phyloP scores from a whole-genome alignment of 1,140 invertebrate species.

The Sitophilus oryzae region DNA sequence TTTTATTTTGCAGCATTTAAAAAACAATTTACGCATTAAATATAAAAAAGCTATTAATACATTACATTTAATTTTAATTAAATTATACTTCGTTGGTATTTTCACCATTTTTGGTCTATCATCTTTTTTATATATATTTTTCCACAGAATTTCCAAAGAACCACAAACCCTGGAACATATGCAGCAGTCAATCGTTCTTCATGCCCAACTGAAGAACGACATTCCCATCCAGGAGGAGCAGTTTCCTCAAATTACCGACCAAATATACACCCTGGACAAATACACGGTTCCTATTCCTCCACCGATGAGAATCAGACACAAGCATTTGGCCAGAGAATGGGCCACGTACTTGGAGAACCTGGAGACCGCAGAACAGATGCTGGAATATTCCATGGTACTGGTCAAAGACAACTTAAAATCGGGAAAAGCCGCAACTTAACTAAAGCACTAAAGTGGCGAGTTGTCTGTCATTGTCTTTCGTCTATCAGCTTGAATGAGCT shows the following conservation, averaged over 20 bases:
- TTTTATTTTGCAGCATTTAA: too few species aligned
- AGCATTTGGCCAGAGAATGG: conserved; percentile 61
- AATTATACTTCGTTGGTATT: too few species aligned
- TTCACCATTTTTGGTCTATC: too few species aligned
- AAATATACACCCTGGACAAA: conserved; percentile 65
- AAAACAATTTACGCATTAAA: neutral
- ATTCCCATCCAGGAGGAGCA: conserved; percentile 54
- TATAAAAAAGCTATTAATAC: too few species aligned
- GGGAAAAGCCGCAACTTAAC: too few species aligned
- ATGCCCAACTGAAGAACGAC: conserved; percentile 59
- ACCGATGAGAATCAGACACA: conserved; percentile 53
- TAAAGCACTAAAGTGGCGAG: too few species aligned
- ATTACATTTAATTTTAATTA: too few species aligned
- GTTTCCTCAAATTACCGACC: conserved; percentile 65
- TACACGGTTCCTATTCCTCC: conserved; percentile 56
- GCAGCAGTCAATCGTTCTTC: conserved; percentile 54
- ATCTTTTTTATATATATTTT: too few species aligned
- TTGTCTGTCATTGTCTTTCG: too few species aligned
- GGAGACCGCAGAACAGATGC: conserved; percentile 57
- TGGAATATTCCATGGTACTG: conserved; percentile 60
- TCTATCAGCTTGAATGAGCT: too few species aligned
- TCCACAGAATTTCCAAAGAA: conserved; percentile 48
- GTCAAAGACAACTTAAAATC: conserved; percentile 25
- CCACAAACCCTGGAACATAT: conserved; percentile 57
- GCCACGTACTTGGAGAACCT: conserved; percentile 57